Evolutionary conservation across 2,888 invertebrate genomes (phyloP), one percentile per base, ranked within the genome.

Genomic region (Liodrosophila aerea): DNA sequence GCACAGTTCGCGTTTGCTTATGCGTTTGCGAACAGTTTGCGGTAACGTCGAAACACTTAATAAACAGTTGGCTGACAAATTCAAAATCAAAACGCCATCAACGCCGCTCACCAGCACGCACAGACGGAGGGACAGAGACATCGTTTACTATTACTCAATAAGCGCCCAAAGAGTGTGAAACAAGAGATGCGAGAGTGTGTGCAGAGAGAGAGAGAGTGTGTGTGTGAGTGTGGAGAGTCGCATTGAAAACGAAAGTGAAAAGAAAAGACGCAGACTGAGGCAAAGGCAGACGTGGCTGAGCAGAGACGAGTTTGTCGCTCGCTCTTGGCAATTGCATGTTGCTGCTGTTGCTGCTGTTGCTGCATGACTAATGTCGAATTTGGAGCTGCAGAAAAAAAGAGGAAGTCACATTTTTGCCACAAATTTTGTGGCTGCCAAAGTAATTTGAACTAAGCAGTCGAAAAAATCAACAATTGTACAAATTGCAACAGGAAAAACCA

Each of bases 231-330:
- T 51, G 13, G 63, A 73, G 64, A 70, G 77, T 40, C 63, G 72
- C 73, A 82, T 75, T 57, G 86, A 86, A 87, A 87, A 76, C 86
- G 87, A 87, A 87, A 87, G 88, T 87, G 84, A 87, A 85, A 76
- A 73, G 74, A 65, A 72, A 63, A 68, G 40, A 44, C 66, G 18
- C n/a, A 22, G 30, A 41, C 56, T 57, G 41, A 53, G 63, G 49
- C 65, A 58, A 45, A 22, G 22, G 18, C 16, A 18, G 36, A 36
- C 36, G 34, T 2, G 15, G 60, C 59, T 44, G 51, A 50, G 59
- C 64, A 64, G 43, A 57, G 66, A 56, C 65, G 63, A 52, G 63
- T 65, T 76, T 73, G 73, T 67, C 66, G 76, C 81, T 77, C 75
- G 58, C 54, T 60, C 59, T 22, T 22, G 61, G 62, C 74, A 74